Evolutionary conservation across 2,888 invertebrate genomes (phyloP), one percentile per base, ranked within the genome.

Genomic region (Rotaria magnacalcarata): DNA sequence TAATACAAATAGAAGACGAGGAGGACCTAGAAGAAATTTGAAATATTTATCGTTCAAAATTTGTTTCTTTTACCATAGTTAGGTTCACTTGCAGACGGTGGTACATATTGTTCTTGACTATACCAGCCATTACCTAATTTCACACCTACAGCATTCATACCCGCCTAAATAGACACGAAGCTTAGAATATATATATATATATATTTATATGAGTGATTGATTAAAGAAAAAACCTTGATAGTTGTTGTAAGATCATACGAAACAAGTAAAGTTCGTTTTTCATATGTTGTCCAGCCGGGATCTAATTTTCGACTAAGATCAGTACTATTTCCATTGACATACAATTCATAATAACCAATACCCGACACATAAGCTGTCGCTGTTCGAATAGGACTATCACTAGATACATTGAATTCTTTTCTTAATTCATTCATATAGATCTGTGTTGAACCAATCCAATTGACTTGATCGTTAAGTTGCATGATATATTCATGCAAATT

Each of bases 91-190:
- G 4, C 43, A 11, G 80, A 80, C 0, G 80, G 80, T 80, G 47
- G 80, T 19, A 80, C 80, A 47, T 80, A 80, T 47, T 80, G 80
- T n/a, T 80, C 80, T 80, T 80, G 80, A 80, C 47, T 80, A 47
- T 80, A 80, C 80, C 80, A 80, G n/a, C 80, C 80, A 80, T 80
- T 80, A n/a, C 80, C 80, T 47, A 80, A 47, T 80, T 80, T 80
- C 11, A 80, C 80, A 80, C 80, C 80, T 19, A 80, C n/a, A 47
- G 80, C 80, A 80, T 80, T 80, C 43, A n/a, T 47, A 47, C 80
- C 80, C 2, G 24, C 11, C 80, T 80, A 47, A 47, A 43, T 41
- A 24, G 14, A 58, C 7, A 58, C 3, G 7, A 43, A 43, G n/a
- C 24, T 24, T 21, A 11, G 34, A 24, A 47, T n/a, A 47, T 7